phyloP scores from a whole-genome alignment of 1,140 invertebrate genomes.

The Sitobion miscanthi region DNA sequence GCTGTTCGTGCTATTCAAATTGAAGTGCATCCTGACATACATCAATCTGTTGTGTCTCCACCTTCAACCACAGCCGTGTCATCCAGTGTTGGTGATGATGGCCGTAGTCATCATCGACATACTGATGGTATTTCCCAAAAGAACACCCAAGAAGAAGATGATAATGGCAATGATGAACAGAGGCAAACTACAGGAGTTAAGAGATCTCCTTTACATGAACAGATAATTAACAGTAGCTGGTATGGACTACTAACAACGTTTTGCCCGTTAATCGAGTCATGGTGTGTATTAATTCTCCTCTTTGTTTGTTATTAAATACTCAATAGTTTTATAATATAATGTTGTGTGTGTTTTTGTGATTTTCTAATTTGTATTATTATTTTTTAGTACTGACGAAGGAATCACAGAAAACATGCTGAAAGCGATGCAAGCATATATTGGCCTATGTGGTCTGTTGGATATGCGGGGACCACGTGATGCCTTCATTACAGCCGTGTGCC shows the following conservation, averaged over 20 bases:
- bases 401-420: constrained; percentile 88
- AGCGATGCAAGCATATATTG: constrained; percentile 85
- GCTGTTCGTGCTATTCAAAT: constrained; percentile 73
- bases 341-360: background rate
- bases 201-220: constrained; percentile 70
- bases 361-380: constrained; percentile 57
- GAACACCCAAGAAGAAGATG: constrained; percentile 60
- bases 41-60: background rate
- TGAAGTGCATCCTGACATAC: constrained; percentile 22
- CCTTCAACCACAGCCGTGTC: background rate
- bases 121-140: background rate
- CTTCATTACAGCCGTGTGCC: constrained; percentile 92
- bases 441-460: constrained; percentile 77
- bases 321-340: background rate
- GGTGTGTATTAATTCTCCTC: constrained; percentile 64
- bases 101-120: too few relatives aligned
- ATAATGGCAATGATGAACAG: constrained; percentile 62
- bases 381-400: constrained; percentile 84
- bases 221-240: constrained; percentile 94
- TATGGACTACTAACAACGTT: constrained; percentile 90
- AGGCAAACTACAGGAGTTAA: constrained; percentile 64
- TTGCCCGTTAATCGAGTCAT: constrained; percentile 90
- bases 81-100: constrained; percentile 14
- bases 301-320: background rate
- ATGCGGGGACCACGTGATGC: constrained; percentile 83